Evolutionary conservation across 2,888 invertebrate species (phyloP), one percentile per base, ranked within the genome.

Genomic region (Chrysodeixis includens): DNA sequence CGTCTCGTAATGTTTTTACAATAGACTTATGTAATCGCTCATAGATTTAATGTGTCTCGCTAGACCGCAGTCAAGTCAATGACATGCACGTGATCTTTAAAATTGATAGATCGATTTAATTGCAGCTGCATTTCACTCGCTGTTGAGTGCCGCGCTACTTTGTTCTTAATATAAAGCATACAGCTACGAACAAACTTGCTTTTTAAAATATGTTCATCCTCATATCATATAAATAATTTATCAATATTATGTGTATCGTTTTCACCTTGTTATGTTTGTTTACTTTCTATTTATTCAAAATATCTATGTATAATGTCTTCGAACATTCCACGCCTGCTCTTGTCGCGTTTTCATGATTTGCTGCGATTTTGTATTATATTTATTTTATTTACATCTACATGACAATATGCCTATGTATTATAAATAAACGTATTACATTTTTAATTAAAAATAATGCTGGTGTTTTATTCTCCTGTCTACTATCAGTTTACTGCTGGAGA

Each of bases 371-470:
- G 76, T 76, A 72, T 56, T 63, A 60, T 62, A 55, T 52, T 60
- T 62, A 56, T 72, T 79, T 67, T 74, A 66, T 82, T 83, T 85
- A 83, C 84, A 79, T 89, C 84, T 86, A 86, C 83, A 80, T 82
- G 89, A 90, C 88, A 89, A 90, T 90, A 89, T 83, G 87, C 86
- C 86, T 90, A 86, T 88, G 82, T 86, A 86, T 75, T 82, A 84
- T 80, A 82, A 84, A 83, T 73, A 73, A 82, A 79, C 71, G 66
- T 79, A 84, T 81, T 82, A 84, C 80, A 85, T 83, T 86, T 83
- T 69, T 84, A 84, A 86, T 79, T 80, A 71, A 56, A 26, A 62
- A 61, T 16, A 22, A 26, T 32, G 30, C 8, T 51, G 44, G 20
- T 74, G 51, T 70, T 35, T 18, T 64, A 72, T 66, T 46, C 16